Conservation (phyloP, 1,140 invertebrate species). For the Heliothis subflexa region DNA sequence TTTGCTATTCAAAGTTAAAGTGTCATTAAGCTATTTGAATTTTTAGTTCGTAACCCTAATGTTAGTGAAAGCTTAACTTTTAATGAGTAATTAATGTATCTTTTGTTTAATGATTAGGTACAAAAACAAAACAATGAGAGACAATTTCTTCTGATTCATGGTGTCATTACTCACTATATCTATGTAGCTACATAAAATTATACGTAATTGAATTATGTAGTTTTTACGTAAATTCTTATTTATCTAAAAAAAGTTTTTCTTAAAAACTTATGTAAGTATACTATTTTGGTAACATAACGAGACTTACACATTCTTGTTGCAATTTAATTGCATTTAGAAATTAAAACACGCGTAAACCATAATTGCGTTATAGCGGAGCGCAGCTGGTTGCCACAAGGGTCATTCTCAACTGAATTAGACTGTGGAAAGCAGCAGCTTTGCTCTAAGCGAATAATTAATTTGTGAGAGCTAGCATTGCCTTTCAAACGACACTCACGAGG, state of each 20-base stretch:
- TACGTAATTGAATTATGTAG: no score
- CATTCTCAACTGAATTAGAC: conserved; percentile 60
- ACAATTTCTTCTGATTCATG: not conserved
- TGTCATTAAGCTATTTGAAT: not conserved
- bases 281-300: not conserved
- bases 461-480: conserved; percentile 60
- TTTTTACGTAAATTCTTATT: no score
- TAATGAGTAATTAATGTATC: no score
- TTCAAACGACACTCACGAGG: conserved; percentile 58
- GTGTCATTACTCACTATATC: no score
- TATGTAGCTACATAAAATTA: no score
- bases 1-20: not conserved
- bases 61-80: no score
- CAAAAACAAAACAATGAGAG: not conserved
- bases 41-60: not conserved
- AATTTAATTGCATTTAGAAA: not conserved
- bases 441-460: conserved; percentile 69
- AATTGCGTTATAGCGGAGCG: not conserved
- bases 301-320: not conserved
- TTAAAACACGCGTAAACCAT: conserved; percentile 19
- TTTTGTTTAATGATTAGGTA: no score
- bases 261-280: no score
- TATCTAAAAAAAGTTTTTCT: no score
- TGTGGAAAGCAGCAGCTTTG: conserved; percentile 57
- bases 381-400: conserved; percentile 23